Conservation (phyloP, 1,140 invertebrate genomes). For the Ephestia elutella region DNA sequence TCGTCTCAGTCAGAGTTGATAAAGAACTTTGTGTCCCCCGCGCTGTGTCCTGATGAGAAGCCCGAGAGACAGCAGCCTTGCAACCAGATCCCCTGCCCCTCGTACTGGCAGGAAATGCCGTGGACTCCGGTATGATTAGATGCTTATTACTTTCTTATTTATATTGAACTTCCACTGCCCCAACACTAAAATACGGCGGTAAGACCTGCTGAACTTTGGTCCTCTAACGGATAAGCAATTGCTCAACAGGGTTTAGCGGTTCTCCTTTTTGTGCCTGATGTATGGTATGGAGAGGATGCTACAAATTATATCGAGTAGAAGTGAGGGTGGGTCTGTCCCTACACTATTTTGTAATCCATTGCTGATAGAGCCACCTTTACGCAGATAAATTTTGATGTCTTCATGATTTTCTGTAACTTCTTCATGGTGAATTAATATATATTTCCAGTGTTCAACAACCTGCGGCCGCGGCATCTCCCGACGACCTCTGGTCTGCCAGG, state of each 20-base stretch:
- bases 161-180: background rate
- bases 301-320: too few species aligned
- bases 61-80: conserved; percentile 76
- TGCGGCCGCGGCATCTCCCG: conserved; percentile 83
- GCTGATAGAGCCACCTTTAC: too few species aligned
- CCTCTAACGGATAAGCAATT: too few species aligned
- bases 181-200: too few species aligned
- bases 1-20: conserved; percentile 60
- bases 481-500: conserved; percentile 79
- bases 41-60: conserved; percentile 63
- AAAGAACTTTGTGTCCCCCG: conserved; percentile 73
- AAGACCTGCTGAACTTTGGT: too few species aligned
- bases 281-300: too few species aligned
- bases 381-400: too few species aligned
- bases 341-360: too few species aligned
- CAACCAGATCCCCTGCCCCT: conserved; percentile 76
- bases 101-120: conserved; percentile 79
- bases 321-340: too few species aligned
- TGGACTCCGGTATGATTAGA: conserved; percentile 80
- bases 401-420: too few species aligned
- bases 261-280: too few species aligned
- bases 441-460: conserved; percentile 82
- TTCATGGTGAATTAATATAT: background rate
- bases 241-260: too few species aligned
- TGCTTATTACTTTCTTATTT: conserved; percentile 4